Base-by-base conservation (phyloP, 2,113 vertebrate genomes). In the Megaceryle torquata region DNA sequence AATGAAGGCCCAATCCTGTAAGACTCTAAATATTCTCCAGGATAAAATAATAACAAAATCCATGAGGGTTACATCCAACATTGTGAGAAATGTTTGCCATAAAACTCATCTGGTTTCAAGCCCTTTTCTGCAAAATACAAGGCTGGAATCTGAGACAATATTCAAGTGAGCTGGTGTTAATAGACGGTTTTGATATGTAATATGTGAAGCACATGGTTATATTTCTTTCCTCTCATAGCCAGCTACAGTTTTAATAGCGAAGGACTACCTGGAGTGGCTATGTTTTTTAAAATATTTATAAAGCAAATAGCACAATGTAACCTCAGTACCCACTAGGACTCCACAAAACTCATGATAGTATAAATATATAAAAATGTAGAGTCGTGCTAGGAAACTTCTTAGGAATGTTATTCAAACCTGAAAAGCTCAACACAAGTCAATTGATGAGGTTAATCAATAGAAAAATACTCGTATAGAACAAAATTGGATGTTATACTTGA, bases 21-120 rank as follows among this genome's bases (percentile, higher is more conserved):
- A 63, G n/a, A 85, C 54, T 60, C 75, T 64, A 68, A 89, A 75
- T 1, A 2, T 54, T 78, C 39, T 56, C 20, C 37, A 35, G 8
- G 39, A 54, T 67, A 48, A 80, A 80, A 88, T 59, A 67, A 83
- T 72, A 92, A 88, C 88, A 78, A 86, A 88, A 77, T 74, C 28
- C 48, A 81, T 2, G 3, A 76, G 44, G 25, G 50, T 69, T 70
- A 33, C 59, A 80, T 85, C 41, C 82, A 64, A 75, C 31, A 56
- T 53, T 76, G 57, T 51, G 46, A 94, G 75, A 74, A 96, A 80
- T 24, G 28, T 76, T 94, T 89, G 56, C 61, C 65, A 50, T 81
- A 37, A 86, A 86, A 51, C 51, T 92, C 81, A 92, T 86, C 78
- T 91, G 88, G 67, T 95, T 93, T 83, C 91, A 92, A 88, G 61